Evolutionary conservation across 2,797 vertebrate species (phyloP), one percentile per base, ranked within the genome.

Genomic region (Hippoglossus hippoglossus): DNA sequence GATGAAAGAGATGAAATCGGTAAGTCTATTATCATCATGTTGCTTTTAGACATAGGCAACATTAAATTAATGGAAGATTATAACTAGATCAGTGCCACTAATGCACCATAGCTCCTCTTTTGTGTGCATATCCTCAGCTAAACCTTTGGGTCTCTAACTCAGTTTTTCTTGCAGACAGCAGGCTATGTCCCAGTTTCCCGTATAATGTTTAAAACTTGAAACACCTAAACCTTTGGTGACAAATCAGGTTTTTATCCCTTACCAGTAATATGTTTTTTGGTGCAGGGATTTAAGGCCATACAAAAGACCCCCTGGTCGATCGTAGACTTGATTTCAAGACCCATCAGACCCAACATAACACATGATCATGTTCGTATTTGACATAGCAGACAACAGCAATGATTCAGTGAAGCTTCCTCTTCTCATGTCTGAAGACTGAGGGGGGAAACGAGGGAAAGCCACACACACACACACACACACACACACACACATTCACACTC

Each of bases 21-120:
- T 34, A 2, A 57, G 39, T 77, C 18, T 80, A 55, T 84, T 70
- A 56, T 81, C 50, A 51, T 53, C 50, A 16, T 19, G 55, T 47
- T 85, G 79, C 75, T 81, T 86, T 77, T 78, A 66, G 50, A 79
- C 15, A 22, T 4, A 54, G 15, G 41, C 65, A 71, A 68, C 41
- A 68, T 73, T 62, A 62, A 25, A 79, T 77, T 62, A 67, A 86
- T 55, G 25, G 67, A 76, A 50, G 25, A 71, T 64, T 53, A 63
- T 59, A 50, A 62, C n/a, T 68, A 8, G 19, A 67, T 67, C 18
- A 11, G n/a, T 59, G 12, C 3, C 24, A 25, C 15, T 24, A 21
- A 52, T 21, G 46, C n/a, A 60, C 25, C 5, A 21, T 4, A 51
- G 26, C 36, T 58, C 39, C 4, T 44, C 6, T 26, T 49, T 53